phyloP scores from a whole-genome alignment of 37 sponge, comb jelly and placozoan genomes.

The Theonella swinhoei region DNA sequence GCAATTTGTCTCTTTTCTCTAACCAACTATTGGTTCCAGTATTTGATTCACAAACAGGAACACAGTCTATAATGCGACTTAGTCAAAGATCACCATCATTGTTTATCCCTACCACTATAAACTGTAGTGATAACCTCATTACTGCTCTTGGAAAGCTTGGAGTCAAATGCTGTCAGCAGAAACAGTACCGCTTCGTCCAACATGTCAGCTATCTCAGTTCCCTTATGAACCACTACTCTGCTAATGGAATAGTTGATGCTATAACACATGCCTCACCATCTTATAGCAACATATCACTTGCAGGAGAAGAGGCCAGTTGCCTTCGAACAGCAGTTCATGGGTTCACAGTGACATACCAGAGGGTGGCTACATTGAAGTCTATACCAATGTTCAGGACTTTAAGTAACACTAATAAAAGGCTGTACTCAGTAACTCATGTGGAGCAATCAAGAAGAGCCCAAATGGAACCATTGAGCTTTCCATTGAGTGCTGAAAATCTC shows the following conservation, averaged over 20 bases:
- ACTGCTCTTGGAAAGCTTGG: background rate
- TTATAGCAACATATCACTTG: background rate
- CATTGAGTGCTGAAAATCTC: background rate
- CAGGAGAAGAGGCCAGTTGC: constrained; percentile 14
- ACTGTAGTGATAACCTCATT: background rate
- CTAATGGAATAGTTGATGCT: constrained; percentile 6
- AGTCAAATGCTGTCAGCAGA: background rate
- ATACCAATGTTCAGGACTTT: background rate
- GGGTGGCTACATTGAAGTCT: background rate
- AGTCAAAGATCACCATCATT: background rate
- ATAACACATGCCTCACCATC: background rate
- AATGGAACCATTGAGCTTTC: background rate
- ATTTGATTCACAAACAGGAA: background rate
- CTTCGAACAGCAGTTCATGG: background rate
- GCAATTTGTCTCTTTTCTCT: background rate
- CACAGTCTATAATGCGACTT: background rate
- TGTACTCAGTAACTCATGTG: background rate
- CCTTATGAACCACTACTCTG: background rate
- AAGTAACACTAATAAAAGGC: background rate
- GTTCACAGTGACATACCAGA: background rate
- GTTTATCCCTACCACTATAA: background rate
- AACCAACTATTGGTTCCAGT: constrained; percentile 13
- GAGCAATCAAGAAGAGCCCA: background rate
- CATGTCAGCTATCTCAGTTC: background rate
- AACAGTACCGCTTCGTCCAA: background rate